phyloP scores from a whole-genome alignment of 92 coral and sea anemone species.

The Umimayanthus kanabou region DNA sequence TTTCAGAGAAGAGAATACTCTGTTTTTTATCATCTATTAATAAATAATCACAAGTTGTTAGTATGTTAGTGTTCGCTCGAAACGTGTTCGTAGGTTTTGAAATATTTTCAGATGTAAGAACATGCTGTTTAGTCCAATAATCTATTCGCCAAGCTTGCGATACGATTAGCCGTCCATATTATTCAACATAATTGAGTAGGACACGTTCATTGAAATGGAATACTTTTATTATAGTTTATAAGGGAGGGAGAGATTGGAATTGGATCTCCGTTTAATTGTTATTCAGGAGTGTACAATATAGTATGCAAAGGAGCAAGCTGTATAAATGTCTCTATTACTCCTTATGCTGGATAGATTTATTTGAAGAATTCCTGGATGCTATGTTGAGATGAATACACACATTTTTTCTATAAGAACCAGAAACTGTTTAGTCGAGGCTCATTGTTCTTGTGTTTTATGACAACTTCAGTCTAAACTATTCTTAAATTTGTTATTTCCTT shows the following conservation, averaged over 20 bases:
- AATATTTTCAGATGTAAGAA: neutral
- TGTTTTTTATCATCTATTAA: no score
- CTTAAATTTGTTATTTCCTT: no score
- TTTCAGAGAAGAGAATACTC: neutral
- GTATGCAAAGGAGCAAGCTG: neutral
- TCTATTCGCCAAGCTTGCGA: conserved; percentile 8
- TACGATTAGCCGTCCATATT: neutral
- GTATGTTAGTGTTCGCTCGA: no score
- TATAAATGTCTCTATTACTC: neutral
- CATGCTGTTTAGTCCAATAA: conserved; percentile 25
- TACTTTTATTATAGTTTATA: conserved; percentile 19
- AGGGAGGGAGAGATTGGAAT: conserved; percentile 2
- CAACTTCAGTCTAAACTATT: neutral
- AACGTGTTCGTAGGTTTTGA: no score
- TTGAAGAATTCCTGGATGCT: neutral
- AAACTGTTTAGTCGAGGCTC: neutral
- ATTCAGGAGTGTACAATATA: neutral
- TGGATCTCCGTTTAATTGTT: neutral
- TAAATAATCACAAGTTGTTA: no score
- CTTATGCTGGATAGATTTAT: neutral
- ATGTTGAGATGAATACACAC: neutral
- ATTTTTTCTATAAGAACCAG: neutral
- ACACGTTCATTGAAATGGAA: neutral
- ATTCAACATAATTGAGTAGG: neutral
- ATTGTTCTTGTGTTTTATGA: neutral